Evolutionary conservation across 92 coral and sea anemone genomes (phyloP).

Genomic region (Porites divaricata): DNA sequence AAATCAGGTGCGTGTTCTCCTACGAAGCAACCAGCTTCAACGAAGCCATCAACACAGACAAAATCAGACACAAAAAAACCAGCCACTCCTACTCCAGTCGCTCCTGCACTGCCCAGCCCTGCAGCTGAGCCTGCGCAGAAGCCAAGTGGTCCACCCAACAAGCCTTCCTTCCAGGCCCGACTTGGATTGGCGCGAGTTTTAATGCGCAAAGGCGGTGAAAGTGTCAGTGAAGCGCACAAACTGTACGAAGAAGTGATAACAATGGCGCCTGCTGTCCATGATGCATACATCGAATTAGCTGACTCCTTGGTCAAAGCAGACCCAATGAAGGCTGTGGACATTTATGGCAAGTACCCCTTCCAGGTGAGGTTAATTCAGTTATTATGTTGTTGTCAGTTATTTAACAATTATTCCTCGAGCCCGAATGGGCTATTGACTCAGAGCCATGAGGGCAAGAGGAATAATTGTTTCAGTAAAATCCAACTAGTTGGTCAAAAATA

Average conservation of each 20-base stretch:
- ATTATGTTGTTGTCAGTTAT: too few species aligned
- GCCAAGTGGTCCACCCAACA: slow-evolving; percentile 90
- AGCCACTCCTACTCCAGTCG: slow-evolving; percentile 37
- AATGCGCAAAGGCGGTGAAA: slow-evolving; percentile 78
- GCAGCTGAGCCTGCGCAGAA: slow-evolving; percentile 41
- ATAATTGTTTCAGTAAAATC: too few species aligned
- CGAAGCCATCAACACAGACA: slow-evolving; percentile 42
- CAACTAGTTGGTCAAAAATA: too few species aligned
- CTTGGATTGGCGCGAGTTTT: slow-evolving; percentile 94
- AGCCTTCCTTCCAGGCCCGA: slow-evolving; percentile 87
- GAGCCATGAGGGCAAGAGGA: too few species aligned
- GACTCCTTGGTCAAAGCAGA: slow-evolving; percentile 86
- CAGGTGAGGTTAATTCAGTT: neutral
- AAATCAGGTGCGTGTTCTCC: slow-evolving; percentile 67
- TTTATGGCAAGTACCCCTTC: slow-evolving; percentile 74
- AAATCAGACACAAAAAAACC: slow-evolving; percentile 49
- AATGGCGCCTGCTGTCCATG: slow-evolving; percentile 94
- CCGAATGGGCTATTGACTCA: too few species aligned
- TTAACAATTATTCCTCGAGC: too few species aligned
- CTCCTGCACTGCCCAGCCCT: slow-evolving; percentile 56
- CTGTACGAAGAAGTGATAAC: slow-evolving; percentile 85
- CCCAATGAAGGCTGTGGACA: slow-evolving; percentile 94
- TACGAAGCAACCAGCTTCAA: slow-evolving; percentile 58
- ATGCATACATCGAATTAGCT: slow-evolving; percentile 97
- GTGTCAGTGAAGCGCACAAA: slow-evolving; percentile 64